Conservation (phyloP, 2,888 invertebrate species). For the Tridacna gigas region DNA sequence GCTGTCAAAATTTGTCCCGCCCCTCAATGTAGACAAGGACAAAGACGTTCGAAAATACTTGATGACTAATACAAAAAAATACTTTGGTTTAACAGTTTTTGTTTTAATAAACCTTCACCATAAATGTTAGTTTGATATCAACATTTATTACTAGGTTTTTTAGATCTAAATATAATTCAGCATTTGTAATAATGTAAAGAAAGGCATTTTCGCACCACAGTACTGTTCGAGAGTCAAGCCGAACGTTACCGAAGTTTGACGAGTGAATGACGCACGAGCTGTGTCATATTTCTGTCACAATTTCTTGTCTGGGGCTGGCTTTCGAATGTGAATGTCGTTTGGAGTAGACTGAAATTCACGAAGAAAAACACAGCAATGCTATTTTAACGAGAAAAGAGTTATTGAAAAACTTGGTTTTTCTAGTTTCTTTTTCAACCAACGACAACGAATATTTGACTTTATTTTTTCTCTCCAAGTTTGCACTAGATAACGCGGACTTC, state of each 20-base stretch:
- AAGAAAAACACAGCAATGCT: too few species aligned
- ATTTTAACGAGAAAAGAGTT: too few species aligned
- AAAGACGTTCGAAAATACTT: too few species aligned
- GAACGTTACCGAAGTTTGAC: not conserved
- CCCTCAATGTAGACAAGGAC: too few species aligned
- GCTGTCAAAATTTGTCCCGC: too few species aligned
- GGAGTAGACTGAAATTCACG: not conserved
- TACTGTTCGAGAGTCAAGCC: not conserved
- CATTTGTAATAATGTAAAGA: too few species aligned
- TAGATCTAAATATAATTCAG: not conserved
- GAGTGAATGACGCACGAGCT: not conserved
- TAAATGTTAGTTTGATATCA: not conserved
- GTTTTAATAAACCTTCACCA: not conserved
- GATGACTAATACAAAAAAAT: too few species aligned
- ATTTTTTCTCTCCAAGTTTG: too few species aligned
- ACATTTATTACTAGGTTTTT: not conserved
- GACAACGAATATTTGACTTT: too few species aligned
- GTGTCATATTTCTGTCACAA: not conserved
- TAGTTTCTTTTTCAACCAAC: too few species aligned
- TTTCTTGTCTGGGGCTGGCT: not conserved
- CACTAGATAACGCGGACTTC: too few species aligned
- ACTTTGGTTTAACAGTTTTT: not conserved
- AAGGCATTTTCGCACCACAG: not conserved
- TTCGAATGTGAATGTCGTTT: not conserved
- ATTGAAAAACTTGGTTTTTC: too few species aligned